These are phyloP conservation scores for Chionoecetes opilio DNA, from an alignment of 1,140 invertebrate genomes.

Conservation along the genomic window DNA sequence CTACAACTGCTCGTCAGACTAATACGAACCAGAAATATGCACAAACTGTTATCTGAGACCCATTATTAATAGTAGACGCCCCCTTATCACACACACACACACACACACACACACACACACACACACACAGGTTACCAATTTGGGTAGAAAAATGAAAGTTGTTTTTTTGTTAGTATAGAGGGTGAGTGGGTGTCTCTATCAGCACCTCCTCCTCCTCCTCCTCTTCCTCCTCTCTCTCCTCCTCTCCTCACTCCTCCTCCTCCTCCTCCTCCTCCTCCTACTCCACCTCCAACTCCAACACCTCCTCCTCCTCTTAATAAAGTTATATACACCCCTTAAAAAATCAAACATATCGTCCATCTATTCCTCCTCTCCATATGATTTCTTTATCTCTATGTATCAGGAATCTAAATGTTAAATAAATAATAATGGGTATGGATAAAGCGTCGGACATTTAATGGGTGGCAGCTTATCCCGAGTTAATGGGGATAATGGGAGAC, in stretches of 20 bases:
- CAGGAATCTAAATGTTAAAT: no score
- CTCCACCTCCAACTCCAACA: background rate
- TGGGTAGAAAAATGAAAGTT: background rate
- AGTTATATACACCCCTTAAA: background rate
- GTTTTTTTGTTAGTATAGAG: background rate
- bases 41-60: background rate
- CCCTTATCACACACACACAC: constrained; percentile 27
- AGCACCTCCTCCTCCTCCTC: background rate
- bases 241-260: background rate
- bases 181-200: background rate
- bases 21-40: background rate
- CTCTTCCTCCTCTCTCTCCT: background rate
- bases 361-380: background rate
- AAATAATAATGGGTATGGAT: background rate
- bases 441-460: background rate
- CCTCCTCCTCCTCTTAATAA: background rate
- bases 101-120: constrained; percentile 15
- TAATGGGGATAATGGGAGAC: background rate
- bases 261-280: background rate
- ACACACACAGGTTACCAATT: background rate
- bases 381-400: background rate
- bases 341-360: background rate
- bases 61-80: background rate
- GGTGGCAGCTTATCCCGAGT: background rate
- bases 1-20: background rate